phyloP scores from a whole-genome alignment of 2,888 invertebrate species.

The Augochlorella aurata region DNA sequence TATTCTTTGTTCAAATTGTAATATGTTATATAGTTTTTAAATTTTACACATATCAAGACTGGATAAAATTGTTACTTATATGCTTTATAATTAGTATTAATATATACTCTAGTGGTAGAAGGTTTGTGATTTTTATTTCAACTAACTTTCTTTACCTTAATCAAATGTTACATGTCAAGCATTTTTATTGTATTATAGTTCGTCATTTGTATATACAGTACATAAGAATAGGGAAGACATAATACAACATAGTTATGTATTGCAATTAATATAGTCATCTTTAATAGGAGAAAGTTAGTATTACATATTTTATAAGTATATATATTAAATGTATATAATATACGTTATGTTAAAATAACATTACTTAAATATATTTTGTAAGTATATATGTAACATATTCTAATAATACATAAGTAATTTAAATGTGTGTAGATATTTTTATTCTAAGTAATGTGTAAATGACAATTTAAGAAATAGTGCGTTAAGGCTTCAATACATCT shows the following conservation, averaged over 20 bases:
- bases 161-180: constrained; percentile 9
- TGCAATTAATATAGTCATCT: constrained; percentile 14
- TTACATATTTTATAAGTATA: constrained; percentile 32
- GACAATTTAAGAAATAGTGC: not conserved
- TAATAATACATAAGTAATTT: constrained; percentile 32
- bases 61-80: constrained; percentile 28
- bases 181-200: constrained; percentile 29
- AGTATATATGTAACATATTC: constrained; percentile 47
- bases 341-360: constrained; percentile 1
- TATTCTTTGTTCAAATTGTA: constrained; percentile 1
- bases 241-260: constrained; percentile 11
- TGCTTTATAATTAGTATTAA: constrained; percentile 16
- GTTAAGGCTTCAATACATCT: constrained; percentile 9
- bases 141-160: not conserved
- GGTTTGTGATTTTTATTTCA: not conserved
- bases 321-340: constrained; percentile 15
- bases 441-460: not conserved
- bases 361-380: constrained; percentile 27
- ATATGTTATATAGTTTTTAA: constrained; percentile 40
- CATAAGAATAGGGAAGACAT: constrained; percentile 11
- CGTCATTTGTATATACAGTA: constrained; percentile 18
- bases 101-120: not conserved
- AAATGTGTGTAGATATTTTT: constrained; percentile 12
- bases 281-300: not conserved
- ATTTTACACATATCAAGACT: constrained; percentile 48